Conservation (phyloP, 2,113 vertebrate genomes). For the Thamnaconus septentrionalis region DNA sequence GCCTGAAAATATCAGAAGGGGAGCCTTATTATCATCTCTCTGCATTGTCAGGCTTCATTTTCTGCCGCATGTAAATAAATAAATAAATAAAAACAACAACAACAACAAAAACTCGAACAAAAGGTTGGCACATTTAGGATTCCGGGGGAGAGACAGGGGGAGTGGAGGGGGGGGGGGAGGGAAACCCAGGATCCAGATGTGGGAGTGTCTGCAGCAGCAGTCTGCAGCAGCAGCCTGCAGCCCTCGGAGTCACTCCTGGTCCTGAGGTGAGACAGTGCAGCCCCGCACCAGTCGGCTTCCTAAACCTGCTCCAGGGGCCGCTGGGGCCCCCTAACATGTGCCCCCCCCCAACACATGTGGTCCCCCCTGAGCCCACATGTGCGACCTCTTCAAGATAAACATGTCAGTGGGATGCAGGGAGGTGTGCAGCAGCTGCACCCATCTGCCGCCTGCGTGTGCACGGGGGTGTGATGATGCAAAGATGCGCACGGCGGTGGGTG, state of each 20-base stretch:
- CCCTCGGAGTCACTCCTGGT: slow-evolving; percentile 37
- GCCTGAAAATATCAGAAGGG: slow-evolving; percentile 63
- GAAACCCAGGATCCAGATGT: slow-evolving; percentile 27
- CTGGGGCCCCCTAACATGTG: neutral
- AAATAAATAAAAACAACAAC: no score
- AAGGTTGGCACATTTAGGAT: slow-evolving; percentile 54
- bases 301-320: slow-evolving; percentile 12
- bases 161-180: slow-evolving; percentile 23
- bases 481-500: slow-evolving; percentile 33
- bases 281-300: slow-evolving; percentile 32
- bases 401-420: slow-evolving; percentile 51
- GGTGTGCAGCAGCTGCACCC: slow-evolving; percentile 54
- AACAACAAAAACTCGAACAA: slow-evolving; percentile 49
- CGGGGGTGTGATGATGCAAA: slow-evolving; percentile 43
- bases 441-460: slow-evolving; percentile 45
- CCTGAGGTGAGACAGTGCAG: slow-evolving; percentile 27
- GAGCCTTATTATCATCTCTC: slow-evolving; percentile 61
- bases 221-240: slow-evolving; percentile 6
- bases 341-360: slow-evolving; percentile 14
- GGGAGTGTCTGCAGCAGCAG: slow-evolving; percentile 4
- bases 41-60: slow-evolving; percentile 52
- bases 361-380: slow-evolving; percentile 33
- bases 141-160: slow-evolving; percentile 30
- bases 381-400: slow-evolving; percentile 54
- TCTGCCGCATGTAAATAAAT: slow-evolving; percentile 36